These are phyloP conservation scores for Acromyrmex charruanus DNA, from an alignment of 1,140 invertebrate species.

Conservation along the genomic window DNA sequence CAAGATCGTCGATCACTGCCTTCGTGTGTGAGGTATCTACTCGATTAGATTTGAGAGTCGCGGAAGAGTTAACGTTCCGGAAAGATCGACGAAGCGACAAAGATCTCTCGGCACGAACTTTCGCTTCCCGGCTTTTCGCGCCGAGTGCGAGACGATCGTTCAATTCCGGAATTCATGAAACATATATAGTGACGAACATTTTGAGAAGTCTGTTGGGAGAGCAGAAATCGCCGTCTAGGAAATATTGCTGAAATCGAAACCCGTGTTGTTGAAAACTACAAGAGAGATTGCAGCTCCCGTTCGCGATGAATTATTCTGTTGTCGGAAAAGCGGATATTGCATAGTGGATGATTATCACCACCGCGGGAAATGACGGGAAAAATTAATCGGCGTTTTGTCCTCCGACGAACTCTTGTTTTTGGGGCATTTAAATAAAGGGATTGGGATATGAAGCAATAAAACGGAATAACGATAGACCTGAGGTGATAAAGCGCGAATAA, in stretches of 20 bases:
- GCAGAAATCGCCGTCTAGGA: not conserved
- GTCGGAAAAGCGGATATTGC: not conserved
- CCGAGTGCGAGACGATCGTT: conserved; percentile 17
- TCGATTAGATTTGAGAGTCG: not conserved
- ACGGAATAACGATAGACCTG: not conserved
- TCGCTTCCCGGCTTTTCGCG: not conserved
- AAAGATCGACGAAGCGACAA: conserved; percentile 35
- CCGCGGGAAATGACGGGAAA: conserved; percentile 11
- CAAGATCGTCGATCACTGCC: conserved; percentile 58
- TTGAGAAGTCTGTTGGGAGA: not conserved
- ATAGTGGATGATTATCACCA: conserved; percentile 22
- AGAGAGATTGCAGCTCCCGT: not conserved
- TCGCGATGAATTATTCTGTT: conserved; percentile 35
- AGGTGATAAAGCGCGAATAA: not conserved
- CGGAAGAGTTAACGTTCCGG: not conserved
- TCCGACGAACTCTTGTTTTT: not conserved
- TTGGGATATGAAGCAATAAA: not conserved
- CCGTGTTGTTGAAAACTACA: conserved; percentile 21
- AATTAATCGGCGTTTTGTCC: conserved; percentile 23
- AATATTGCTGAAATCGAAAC: not conserved
- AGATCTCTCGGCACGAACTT: not conserved
- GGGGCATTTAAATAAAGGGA: not conserved
- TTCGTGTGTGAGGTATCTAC: conserved; percentile 57
- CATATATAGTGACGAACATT: not conserved
- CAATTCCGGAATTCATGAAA: not conserved